A percentile compares a stretch with the other conserved stretches of the same genome.
Evolutionary conservation across 2,888 invertebrate genomes (phyloP).

Genomic region (Mythimna impura): DNA sequence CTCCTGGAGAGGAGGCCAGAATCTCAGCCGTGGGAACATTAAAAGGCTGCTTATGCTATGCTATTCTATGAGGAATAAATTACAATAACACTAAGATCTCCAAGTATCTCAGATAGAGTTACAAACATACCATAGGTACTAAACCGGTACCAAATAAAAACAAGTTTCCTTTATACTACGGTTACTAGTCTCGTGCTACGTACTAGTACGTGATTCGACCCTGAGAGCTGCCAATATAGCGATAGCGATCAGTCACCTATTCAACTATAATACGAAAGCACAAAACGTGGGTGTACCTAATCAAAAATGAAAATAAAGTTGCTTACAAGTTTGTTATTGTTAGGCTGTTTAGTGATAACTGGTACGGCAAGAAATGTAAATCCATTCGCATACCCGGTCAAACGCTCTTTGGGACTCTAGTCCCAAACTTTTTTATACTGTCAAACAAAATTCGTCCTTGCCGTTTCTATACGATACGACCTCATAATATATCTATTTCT

Average conservation of each 20-base stretch:
- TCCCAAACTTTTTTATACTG: too few relatives aligned
- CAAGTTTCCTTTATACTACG: conserved; percentile 19
- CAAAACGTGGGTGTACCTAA: background rate
- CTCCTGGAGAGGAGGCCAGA: too few relatives aligned
- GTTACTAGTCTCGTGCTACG: background rate
- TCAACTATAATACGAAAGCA: background rate
- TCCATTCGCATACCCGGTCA: background rate
- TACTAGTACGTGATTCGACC: conserved; percentile 9
- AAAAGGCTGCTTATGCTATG: too few relatives aligned
- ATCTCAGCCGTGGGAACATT: too few relatives aligned
- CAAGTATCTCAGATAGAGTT: background rate
- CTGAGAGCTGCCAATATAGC: conserved; percentile 23
- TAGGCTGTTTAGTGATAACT: conserved; percentile 16
- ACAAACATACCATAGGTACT: background rate
- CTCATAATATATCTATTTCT: too few relatives aligned
- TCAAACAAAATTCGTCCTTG: too few relatives aligned
- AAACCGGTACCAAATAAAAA: conserved; percentile 36
- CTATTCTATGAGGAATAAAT: too few relatives aligned
- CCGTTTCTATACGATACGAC: too few relatives aligned
- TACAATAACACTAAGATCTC: background rate
- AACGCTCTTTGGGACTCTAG: too few relatives aligned
- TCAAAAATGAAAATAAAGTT: conserved; percentile 34
- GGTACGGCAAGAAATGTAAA: conserved; percentile 13
- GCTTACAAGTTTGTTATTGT: conserved; percentile 16
- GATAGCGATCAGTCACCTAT: conserved; percentile 10